These are phyloP conservation scores for Matsumurasca onukii DNA, from an alignment of 1,140 invertebrate genomes.

Conservation along the genomic window DNA sequence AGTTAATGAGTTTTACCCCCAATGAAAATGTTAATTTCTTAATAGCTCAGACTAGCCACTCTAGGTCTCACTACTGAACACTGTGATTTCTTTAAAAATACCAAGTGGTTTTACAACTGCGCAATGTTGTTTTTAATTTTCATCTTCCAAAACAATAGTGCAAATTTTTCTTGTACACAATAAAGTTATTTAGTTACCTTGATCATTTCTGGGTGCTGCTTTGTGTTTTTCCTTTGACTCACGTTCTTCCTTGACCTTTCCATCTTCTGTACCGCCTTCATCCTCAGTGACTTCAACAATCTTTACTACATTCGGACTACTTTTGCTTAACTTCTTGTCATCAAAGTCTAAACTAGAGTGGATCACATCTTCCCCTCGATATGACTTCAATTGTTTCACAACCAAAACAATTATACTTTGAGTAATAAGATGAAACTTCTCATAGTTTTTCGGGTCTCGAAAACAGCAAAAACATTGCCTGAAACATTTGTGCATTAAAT, in stretches of 20 bases:
- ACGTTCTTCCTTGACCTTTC: background rate
- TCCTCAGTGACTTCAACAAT: slow-evolving; percentile 28
- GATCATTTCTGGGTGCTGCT: no score
- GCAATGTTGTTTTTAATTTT: no score
- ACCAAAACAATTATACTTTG: slow-evolving; percentile 50
- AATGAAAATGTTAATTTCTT: no score
- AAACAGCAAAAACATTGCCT: slow-evolving; percentile 60
- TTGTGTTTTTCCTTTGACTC: slow-evolving; percentile 13
- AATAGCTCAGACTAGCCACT: no score
- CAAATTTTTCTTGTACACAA: no score
- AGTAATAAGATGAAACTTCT: slow-evolving; percentile 55
- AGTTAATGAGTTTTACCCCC: no score
- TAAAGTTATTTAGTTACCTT: no score
- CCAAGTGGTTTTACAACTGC: no score
- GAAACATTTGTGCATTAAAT: no score
- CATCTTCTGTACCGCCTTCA: background rate
- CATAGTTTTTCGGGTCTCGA: slow-evolving; percentile 57
- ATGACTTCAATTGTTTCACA: slow-evolving; percentile 41
- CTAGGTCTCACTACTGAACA: no score
- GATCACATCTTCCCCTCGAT: slow-evolving; percentile 36
- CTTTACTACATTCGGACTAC: slow-evolving; percentile 30
- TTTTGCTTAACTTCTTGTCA: slow-evolving; percentile 24
- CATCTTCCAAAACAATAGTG: no score
- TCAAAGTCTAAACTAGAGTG: background rate
- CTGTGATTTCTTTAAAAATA: no score